A percentile compares a stretch with the other conserved stretches of the same genome.
Conservation (phyloP, 2,797 vertebrate genomes). For the Anguilla marmorata region DNA sequence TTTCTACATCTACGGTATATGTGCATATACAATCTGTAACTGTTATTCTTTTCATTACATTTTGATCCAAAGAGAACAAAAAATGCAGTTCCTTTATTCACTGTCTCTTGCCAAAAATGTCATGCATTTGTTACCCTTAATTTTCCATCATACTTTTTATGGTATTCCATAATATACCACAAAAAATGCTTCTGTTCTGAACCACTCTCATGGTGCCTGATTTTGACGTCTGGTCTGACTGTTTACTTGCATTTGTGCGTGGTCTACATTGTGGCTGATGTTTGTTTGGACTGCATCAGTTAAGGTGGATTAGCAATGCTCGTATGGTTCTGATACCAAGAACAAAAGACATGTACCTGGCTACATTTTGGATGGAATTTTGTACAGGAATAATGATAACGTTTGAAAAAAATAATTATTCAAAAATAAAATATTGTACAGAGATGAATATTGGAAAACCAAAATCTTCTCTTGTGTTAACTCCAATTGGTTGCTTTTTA, state of each 20-base stretch:
- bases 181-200: neutral
- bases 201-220: neutral
- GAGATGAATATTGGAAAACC: neutral
- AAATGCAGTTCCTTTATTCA: neutral
- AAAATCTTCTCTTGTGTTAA: neutral
- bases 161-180: neutral
- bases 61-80: neutral
- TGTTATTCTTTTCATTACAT: neutral
- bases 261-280: neutral
- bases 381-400: neutral
- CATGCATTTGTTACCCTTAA: slow-evolving; percentile 9
- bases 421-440: neutral
- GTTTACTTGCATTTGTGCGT: neutral
- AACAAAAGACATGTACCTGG: neutral
- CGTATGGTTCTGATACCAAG: neutral
- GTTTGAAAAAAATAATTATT: neutral
- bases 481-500: slow-evolving; percentile 6
- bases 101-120: neutral
- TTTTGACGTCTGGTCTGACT: neutral
- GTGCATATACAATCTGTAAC: neutral
- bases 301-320: neutral
- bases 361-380: neutral
- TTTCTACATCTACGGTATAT: neutral
- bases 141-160: neutral
- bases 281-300: neutral